Evolutionary conservation across 2,113 vertebrate species (phyloP), one percentile per base, ranked within the genome.

Genomic region (Oreochromis spilurus): DNA sequence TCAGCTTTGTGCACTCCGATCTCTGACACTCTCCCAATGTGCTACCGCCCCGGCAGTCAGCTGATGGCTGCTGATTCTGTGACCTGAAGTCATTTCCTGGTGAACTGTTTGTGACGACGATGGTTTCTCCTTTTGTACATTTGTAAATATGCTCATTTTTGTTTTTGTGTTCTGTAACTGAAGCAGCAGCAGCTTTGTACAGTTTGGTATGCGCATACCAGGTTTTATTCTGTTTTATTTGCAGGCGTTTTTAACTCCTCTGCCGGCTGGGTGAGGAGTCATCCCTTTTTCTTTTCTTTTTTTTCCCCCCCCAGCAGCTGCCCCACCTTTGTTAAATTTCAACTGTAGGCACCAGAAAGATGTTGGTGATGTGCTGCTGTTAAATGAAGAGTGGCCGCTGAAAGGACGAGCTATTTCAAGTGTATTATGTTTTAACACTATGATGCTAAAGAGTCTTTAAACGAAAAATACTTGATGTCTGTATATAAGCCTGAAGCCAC

Each of bases 61-160:
- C 19, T 78, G 5, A 19, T 52, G 79, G n/a, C 70, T 75, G 67
- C 65, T 70, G 11, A 72, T 83, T 81, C 9, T 75, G 65, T 77
- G 48, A 81, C 81, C 50, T 36, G 11, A 62, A 52, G 57, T 88
- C 78, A 67, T 3, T 70, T 60, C 48, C 17, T 14, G 83, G 17
- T 88, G 58, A 58, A 19, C 62, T 16, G 9, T 67, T 29, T 72
- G 40, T 83, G 16, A 31, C 19, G 9, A 57, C 34, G 11, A 55
- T 34, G 72, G 36, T 45, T 83, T 80, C 86, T 80, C 13, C 78
- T 3, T 85, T 79, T 97, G 95, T 96, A 96, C 67, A 96, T 96
- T 92, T 97, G 96, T 97, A 96, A 95, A 96, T 97, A 95, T 96
- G 94, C 96, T 96, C 43, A 95, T 91, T 92, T 88, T 85, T 43